Base-by-base conservation (phyloP, 1,140 invertebrate genomes). In the Augochlora pura region DNA sequence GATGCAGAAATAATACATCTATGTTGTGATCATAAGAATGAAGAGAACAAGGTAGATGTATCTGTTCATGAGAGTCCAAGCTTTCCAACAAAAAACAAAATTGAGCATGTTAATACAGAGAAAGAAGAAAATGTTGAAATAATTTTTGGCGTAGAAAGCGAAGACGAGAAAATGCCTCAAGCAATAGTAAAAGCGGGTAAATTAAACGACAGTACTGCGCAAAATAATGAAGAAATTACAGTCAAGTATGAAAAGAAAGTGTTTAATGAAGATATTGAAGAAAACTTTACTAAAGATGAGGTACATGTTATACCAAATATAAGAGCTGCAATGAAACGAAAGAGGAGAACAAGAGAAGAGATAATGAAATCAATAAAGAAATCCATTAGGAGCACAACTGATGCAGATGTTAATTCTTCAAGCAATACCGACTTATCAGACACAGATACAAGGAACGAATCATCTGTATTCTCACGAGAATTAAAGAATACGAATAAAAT, bases 61-160 rank as follows among this genome's bases (percentile, higher is more conserved):
- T 10, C 62, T 49, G 16, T 27, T 57, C 46, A 49, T 64, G 62
- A 21, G 54, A 72, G 67, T 72, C 63, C 76, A n/a, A 63, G 66
- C 49, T 64, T 64, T 32, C 46, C 67, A 0, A 3, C 38, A 10
- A 82, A 57, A n/a, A 74, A 38, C 46, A 68, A 79, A 75, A 38
- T 72, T 39, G 71, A 59, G 52, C 49, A 77, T 49, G 60, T 67
- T 0, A 21, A 80, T 62, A 59, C 27, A 0, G 57, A 77, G 9
- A 73, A 84, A 27, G 63, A 67, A 57, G 81, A 84, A 54, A 82
- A 86, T 46, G 75, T 80, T 27, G 83, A 86, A 32, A 81, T 75
- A 12, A 88, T 86, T n/a, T 88, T 88, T 73, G 80, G 81, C 12
- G 72, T 46, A 23, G 86, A 87, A 79, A 87, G 83, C 62, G 77